phyloP scores from a whole-genome alignment of 2,888 invertebrate species.

The Lottia scabra region DNA sequence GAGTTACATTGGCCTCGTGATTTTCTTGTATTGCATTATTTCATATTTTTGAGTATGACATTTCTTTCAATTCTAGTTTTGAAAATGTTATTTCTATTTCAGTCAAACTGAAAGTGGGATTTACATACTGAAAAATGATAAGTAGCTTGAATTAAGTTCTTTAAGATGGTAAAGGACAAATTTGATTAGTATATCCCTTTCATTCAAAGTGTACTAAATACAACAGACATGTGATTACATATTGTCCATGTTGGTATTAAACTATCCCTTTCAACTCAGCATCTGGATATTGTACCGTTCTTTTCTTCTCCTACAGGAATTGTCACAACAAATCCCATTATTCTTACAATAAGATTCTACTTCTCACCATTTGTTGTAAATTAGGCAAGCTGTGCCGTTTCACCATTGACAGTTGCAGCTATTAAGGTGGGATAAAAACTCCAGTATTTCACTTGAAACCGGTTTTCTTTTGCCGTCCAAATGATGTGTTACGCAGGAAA shows the following conservation, averaged over 20 bases:
- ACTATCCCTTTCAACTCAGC: conserved; percentile 8
- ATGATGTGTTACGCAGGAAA: neutral
- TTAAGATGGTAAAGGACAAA: no score
- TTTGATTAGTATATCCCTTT: no score
- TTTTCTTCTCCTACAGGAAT: neutral
- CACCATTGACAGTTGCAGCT: conserved; percentile 12
- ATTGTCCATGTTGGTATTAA: conserved; percentile 18
- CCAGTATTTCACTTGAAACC: neutral
- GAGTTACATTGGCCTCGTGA: no score
- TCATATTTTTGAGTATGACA: no score
- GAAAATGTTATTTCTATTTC: no score
- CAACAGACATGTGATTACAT: conserved; percentile 15
- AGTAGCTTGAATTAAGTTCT: no score
- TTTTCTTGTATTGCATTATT: no score
- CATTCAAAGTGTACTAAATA: conserved; percentile 3
- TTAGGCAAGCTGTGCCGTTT: conserved; percentile 21
- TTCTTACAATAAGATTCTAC: conserved; percentile 17
- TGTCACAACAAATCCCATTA: conserved; percentile 20
- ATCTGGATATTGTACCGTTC: conserved; percentile 7
- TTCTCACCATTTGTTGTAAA: conserved; percentile 21
- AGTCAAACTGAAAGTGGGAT: no score
- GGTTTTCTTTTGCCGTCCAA: neutral
- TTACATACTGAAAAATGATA: no score
- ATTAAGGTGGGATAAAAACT: conserved; percentile 12
- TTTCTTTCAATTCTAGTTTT: no score